Percentiles rank a stretch among this genome's conserved stretches.
Evolutionary conservation across 2,888 invertebrate species (phyloP).

Genomic region (Mongoloraphidia duomilia): DNA sequence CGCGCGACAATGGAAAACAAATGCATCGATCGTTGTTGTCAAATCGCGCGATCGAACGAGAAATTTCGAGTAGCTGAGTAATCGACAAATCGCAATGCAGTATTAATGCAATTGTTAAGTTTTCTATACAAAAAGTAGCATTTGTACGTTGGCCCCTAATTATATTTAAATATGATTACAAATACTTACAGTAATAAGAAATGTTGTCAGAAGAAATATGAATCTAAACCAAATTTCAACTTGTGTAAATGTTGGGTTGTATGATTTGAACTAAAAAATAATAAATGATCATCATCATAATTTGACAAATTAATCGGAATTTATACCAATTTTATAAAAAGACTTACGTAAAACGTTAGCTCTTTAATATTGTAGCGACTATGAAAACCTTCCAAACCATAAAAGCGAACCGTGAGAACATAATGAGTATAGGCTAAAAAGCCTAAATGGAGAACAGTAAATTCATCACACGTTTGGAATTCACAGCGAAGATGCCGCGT

Average conservation of each 20-base stretch:
- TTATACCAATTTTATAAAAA: slow-evolving; percentile 8
- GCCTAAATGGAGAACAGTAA: slow-evolving; percentile 78
- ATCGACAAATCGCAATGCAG: too few relatives aligned
- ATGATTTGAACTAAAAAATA: slow-evolving; percentile 77
- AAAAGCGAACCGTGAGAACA: slow-evolving; percentile 68
- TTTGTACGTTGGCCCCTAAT: too few relatives aligned
- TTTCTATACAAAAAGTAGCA: too few relatives aligned
- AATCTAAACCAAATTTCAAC: slow-evolving; percentile 96
- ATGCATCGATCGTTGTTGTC: too few relatives aligned
- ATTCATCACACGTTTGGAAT: slow-evolving; percentile 69
- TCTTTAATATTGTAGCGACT: slow-evolving; percentile 71
- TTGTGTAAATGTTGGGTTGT: slow-evolving; percentile 91
- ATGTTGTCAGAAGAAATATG: slow-evolving; percentile 78
- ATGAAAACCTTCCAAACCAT: slow-evolving; percentile 72
- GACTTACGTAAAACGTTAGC: slow-evolving; percentile 72
- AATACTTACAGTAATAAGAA: slow-evolving; percentile 67
- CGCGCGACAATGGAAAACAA: too few relatives aligned
- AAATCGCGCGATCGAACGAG: too few relatives aligned
- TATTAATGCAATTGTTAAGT: too few relatives aligned
- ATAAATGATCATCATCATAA: slow-evolving; percentile 6
- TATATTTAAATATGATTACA: too few relatives aligned
- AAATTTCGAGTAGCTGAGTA: too few relatives aligned
- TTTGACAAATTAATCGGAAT: slow-evolving; percentile 2
- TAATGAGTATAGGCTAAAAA: slow-evolving; percentile 81
- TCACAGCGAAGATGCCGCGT: slow-evolving; percentile 72